Percentiles rank a stretch among this genome's conserved stretches.
Conservation (phyloP, 1,140 invertebrate genomes). For the Lasioglossum albipes region DNA sequence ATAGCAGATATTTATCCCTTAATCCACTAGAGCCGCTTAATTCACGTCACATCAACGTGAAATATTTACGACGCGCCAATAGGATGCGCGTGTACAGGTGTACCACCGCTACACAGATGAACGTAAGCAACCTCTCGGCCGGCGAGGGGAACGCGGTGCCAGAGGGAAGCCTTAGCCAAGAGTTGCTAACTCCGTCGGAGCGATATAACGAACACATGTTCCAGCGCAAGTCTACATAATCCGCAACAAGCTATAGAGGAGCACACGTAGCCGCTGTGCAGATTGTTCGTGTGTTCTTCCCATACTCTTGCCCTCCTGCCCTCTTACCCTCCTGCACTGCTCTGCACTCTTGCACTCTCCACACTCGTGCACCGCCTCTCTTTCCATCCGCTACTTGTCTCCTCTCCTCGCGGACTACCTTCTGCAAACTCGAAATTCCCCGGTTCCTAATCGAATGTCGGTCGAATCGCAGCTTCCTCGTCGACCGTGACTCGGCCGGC, state of each 20-base stretch:
- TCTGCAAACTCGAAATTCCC: slow-evolving; percentile 19
- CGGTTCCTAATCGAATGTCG: slow-evolving; percentile 23
- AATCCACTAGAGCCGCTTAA: slow-evolving; percentile 78
- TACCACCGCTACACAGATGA: slow-evolving; percentile 43
- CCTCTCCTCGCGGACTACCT: slow-evolving; percentile 3
- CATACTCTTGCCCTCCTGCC: not conserved
- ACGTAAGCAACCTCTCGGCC: slow-evolving; percentile 43
- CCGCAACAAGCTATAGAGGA: slow-evolving; percentile 72
- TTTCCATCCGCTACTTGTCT: not conserved
- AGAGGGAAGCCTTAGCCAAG: slow-evolving; percentile 72
- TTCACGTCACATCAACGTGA: slow-evolving; percentile 77
- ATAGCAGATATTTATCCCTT: slow-evolving; percentile 62
- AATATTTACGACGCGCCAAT: slow-evolving; percentile 76
- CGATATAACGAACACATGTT: slow-evolving; percentile 79
- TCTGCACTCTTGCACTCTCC: not conserved
- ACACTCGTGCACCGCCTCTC: not conserved
- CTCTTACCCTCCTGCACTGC: not conserved
- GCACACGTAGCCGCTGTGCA: not conserved
- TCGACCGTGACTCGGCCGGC: not conserved
- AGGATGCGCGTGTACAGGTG: slow-evolving; percentile 37
- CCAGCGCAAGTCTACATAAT: slow-evolving; percentile 76
- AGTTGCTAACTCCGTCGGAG: slow-evolving; percentile 74
- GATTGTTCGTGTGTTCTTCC: slow-evolving; percentile 8
- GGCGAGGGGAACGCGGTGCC: not conserved
- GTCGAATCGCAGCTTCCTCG: not conserved